phyloP scores from a whole-genome alignment of 1,140 invertebrate species.

The Pseudomyrmex gracilis region DNA sequence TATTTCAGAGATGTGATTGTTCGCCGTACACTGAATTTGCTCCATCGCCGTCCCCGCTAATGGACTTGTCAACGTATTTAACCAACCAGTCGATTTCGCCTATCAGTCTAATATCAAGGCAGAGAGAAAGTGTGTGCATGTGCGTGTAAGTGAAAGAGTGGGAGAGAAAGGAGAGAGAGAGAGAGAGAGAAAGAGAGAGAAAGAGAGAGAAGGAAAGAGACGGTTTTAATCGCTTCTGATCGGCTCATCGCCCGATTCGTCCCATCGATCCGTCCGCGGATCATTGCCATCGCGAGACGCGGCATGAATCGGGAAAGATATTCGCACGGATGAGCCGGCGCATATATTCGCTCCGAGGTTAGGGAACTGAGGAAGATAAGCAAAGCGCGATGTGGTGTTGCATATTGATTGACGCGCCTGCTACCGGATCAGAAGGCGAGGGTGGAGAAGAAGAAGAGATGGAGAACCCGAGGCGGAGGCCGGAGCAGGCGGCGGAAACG shows the following conservation, averaged over 20 bases:
- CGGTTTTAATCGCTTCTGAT: constrained; percentile 13
- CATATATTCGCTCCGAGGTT: constrained; percentile 63
- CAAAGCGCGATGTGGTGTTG: constrained; percentile 83
- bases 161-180: too few species aligned
- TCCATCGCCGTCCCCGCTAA: constrained; percentile 27
- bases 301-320: constrained; percentile 44
- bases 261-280: constrained; percentile 17
- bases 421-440: constrained; percentile 73
- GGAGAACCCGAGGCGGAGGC: constrained; percentile 65
- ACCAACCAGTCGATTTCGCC: constrained; percentile 43
- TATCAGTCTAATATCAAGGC: constrained; percentile 42
- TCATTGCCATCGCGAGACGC: constrained; percentile 14
- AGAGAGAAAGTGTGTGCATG: too few species aligned
- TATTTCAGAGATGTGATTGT: constrained; percentile 51
- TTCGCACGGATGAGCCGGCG: constrained; percentile 37
- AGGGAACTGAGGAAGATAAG: constrained; percentile 80
- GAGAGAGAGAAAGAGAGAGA: background rate
- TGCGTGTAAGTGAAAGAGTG: too few species aligned
- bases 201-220: background rate
- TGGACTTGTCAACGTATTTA: constrained; percentile 60
- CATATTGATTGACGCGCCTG: constrained; percentile 84
- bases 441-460: constrained; percentile 68
- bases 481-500: constrained; percentile 46
- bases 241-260: background rate
- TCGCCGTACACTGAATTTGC: constrained; percentile 23